phyloP scores from a whole-genome alignment of 2,113 vertebrate genomes.

The Apteryx mantelli region DNA sequence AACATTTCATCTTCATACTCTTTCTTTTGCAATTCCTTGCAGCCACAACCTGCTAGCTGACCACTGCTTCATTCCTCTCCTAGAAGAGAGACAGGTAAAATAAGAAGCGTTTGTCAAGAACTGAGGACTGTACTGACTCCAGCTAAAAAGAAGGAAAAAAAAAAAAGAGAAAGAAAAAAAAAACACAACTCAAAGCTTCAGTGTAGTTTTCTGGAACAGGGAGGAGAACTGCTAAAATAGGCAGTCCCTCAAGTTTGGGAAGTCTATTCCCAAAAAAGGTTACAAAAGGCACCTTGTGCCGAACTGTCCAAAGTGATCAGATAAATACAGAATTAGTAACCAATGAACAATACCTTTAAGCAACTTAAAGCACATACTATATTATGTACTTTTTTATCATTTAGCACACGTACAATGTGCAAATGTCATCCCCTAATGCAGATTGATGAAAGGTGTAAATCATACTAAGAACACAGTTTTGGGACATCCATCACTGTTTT shows the following conservation, averaged over 20 bases:
- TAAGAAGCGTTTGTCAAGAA: background rate
- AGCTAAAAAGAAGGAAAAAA: background rate
- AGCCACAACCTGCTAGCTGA: background rate
- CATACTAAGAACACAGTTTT: background rate
- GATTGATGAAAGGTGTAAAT: conserved; percentile 20
- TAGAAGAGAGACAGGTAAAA: background rate
- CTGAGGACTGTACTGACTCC: background rate
- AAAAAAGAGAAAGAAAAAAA: background rate
- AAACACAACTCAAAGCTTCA: background rate
- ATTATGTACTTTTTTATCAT: background rate
- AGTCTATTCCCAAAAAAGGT: background rate
- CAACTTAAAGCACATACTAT: background rate
- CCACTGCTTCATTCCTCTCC: background rate
- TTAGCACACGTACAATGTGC: background rate
- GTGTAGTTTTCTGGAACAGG: background rate
- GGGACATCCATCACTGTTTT: background rate
- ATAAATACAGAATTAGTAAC: background rate
- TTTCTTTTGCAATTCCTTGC: background rate
- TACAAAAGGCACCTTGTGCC: background rate
- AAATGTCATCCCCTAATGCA: background rate
- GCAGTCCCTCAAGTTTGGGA: background rate
- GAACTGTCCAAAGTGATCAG: background rate
- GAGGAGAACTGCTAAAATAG: background rate
- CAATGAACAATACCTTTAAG: background rate
- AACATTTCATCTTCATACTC: background rate